These are phyloP conservation scores for Danio tinwini DNA, from an alignment of 2,797 vertebrate species.

Conservation along the genomic window DNA sequence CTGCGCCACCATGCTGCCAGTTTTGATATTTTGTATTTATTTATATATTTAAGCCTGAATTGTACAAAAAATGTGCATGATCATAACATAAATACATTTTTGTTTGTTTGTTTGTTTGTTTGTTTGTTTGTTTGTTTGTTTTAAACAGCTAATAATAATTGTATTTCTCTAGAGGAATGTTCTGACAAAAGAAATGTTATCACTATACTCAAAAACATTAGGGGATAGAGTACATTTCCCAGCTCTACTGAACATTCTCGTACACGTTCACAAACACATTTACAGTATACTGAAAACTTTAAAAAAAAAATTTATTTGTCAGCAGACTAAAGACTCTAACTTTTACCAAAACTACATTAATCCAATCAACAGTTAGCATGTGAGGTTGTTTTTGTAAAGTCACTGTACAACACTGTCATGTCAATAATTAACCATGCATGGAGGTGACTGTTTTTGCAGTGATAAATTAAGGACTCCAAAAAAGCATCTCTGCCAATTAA, in stretches of 20 bases:
- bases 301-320: conserved; percentile 2
- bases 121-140: too few relatives aligned
- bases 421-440: conserved; percentile 47
- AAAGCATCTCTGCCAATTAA: conserved; percentile 45
- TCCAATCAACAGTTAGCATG: conserved; percentile 50
- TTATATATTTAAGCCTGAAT: too few relatives aligned
- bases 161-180: too few relatives aligned
- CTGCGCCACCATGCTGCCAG: too few relatives aligned
- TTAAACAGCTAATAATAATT: too few relatives aligned
- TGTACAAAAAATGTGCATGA: too few relatives aligned
- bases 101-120: too few relatives aligned
- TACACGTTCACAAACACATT: neutral
- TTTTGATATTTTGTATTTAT: too few relatives aligned
- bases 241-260: neutral
- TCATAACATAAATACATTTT: too few relatives aligned
- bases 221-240: too few relatives aligned
- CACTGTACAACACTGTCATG: conserved; percentile 19
- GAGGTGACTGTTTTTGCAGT: conserved; percentile 33
- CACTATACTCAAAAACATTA: too few relatives aligned
- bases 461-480: conserved; percentile 40
- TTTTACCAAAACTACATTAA: conserved; percentile 15
- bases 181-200: too few relatives aligned
- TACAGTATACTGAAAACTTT: neutral
- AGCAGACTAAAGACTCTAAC: conserved; percentile 9
- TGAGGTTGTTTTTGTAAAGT: conserved; percentile 50